phyloP scores from a whole-genome alignment of 2,888 invertebrate genomes.

The Cephonodes hylas region DNA sequence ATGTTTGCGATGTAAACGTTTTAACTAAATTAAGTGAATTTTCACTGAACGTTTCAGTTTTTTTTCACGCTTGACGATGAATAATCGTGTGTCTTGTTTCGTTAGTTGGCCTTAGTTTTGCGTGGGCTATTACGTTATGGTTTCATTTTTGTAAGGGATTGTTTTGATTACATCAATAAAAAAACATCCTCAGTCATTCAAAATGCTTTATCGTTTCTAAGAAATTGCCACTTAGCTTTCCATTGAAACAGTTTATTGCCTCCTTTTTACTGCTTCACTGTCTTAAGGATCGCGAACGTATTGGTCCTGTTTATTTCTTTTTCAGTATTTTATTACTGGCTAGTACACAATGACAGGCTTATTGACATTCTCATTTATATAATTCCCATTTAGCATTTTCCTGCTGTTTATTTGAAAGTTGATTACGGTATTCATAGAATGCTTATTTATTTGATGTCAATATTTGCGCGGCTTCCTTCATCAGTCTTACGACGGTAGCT shows the following conservation, averaged over 20 bases:
- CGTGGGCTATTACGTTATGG: background rate
- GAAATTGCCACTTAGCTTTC: background rate
- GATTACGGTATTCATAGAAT: background rate
- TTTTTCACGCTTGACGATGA: background rate
- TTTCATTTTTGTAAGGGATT: background rate
- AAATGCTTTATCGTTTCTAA: background rate
- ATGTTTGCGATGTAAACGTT: slow-evolving; percentile 55
- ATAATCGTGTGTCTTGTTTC: background rate
- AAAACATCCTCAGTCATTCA: background rate
- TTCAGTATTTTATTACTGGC: background rate
- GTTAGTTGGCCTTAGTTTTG: background rate
- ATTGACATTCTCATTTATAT: background rate
- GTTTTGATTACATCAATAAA: background rate
- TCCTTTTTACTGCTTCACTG: background rate
- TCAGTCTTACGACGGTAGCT: too few species aligned
- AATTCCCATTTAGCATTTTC: too few species aligned
- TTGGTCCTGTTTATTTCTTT: background rate
- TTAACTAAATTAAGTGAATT: slow-evolving; percentile 45
- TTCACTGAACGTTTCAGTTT: slow-evolving; percentile 20
- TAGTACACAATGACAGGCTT: background rate
- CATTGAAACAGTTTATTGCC: background rate
- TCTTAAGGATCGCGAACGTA: background rate
- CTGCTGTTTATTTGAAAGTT: background rate
- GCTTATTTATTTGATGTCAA: background rate
- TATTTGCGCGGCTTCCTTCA: background rate